Evolutionary conservation across 1,140 invertebrate genomes (phyloP), one percentile per base, ranked within the genome.

Genomic region (Drosophila baimaii): DNA sequence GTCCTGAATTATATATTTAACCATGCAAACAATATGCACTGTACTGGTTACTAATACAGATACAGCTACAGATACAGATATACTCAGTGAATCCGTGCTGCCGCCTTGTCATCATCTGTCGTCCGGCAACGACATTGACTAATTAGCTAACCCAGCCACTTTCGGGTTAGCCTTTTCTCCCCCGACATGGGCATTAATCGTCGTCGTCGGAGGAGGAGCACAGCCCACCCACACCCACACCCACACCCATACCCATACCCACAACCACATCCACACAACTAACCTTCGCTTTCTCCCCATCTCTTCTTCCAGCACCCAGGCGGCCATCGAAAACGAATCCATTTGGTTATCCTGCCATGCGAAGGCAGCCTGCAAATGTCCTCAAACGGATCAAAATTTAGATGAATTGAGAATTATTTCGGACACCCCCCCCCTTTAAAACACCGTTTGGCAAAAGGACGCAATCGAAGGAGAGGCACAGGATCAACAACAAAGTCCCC

Each of bases 311-410:
- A 86, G 82, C 81, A 51, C 29, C 70, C 52, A 63, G 57, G 39
- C 63, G 63, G 77, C 46, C 59, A 47, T 29, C 41, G 41, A 62
- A 66, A 55, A 19, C 43, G 12, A n/a, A 46, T 43, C 39, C 73
- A 47, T 31, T 25, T 41, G 52, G 47, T 37, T 44, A 64, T 31
- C 68, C 54, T 47, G 29, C 21, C 12, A 56, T 51, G 25, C 43
- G 65, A 27, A 29, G 77, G 58, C 74, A 73, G 39, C 52, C 55
- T 13, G 29, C 31, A 33, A 85, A 86, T 56, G 81, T 80, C 79
- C 83, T 73, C 4, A 76, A 58, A 73, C 83, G 83, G 76, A 70
- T 88, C 83, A 86, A 86, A 86, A 86, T 86, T 86, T 86, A 86
- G 79, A 44, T 39, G 47, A 86, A 86, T 88, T 86, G 51, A 39